A percentile compares a stretch with the other conserved stretches of the same genome.
These are phyloP conservation scores for Gallinago media DNA, from an alignment of 2,113 vertebrate genomes.

Conservation along the genomic window DNA sequence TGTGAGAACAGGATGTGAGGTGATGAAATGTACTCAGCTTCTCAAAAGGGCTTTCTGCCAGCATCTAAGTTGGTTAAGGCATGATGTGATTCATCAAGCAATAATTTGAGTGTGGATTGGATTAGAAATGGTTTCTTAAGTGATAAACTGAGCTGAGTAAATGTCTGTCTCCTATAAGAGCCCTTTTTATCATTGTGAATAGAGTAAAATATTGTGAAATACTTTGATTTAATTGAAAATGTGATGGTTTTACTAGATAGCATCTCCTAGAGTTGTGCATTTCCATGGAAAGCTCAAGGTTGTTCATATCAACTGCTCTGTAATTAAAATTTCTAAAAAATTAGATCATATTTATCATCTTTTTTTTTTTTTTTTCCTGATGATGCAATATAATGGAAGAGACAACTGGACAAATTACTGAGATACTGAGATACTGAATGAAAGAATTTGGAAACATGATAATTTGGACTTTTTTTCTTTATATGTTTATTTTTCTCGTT, in stretches of 20 bases:
- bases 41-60: background rate
- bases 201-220: background rate
- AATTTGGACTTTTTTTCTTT: background rate
- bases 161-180: background rate
- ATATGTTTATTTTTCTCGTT: background rate
- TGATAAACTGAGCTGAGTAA: background rate
- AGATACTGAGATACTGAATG: background rate
- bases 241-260: background rate
- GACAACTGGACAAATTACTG: background rate
- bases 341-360: background rate
- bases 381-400: background rate
- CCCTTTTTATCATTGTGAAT: background rate
- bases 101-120: slow-evolving; percentile 1
- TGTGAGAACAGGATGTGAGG: background rate
- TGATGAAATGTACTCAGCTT: background rate
- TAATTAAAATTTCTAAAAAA: background rate
- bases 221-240: background rate
- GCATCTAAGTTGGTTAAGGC: background rate
- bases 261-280: background rate
- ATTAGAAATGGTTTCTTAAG: slow-evolving; percentile 14
- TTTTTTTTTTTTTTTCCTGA: background rate
- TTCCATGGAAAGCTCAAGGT: background rate
- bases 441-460: background rate
- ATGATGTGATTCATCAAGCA: slow-evolving; percentile 22
- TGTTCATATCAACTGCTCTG: background rate